phyloP scores from a whole-genome alignment of 64 coral and sea anemone genomes.

The Dendronephthya gigantea region DNA sequence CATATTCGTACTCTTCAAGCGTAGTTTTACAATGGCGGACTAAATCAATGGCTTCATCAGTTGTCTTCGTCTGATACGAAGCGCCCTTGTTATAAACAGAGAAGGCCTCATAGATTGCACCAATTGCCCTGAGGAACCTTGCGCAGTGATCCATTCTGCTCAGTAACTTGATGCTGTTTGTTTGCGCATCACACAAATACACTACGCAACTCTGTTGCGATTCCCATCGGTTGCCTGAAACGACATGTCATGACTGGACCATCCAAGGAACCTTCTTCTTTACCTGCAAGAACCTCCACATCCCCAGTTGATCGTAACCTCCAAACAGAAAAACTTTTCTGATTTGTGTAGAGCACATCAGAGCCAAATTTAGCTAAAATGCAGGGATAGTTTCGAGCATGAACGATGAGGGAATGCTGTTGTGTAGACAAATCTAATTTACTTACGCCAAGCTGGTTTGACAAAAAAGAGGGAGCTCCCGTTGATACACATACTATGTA shows the following conservation, averaged over 20 bases:
- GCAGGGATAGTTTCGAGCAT: conserved; percentile 42
- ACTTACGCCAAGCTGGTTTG: conserved; percentile 37
- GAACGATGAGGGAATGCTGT: conserved; percentile 47
- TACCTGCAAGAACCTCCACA: conserved; percentile 22
- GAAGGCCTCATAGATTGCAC: conserved; percentile 8
- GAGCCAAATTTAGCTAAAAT: conserved; percentile 60
- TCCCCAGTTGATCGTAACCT: conserved; percentile 49
- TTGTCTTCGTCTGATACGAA: conserved; percentile 16
- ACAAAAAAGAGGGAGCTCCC: conserved; percentile 39
- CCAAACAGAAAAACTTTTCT: conserved; percentile 41
- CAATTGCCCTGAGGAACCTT: background rate
- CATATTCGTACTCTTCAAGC: conserved; percentile 9
- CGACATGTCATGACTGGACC: conserved; percentile 41
- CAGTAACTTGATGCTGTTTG: conserved; percentile 12
- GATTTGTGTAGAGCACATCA: conserved; percentile 46
- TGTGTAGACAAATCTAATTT: conserved; percentile 50
- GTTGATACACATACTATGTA: conserved; percentile 44
- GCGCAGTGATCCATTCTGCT: background rate
- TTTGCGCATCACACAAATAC: conserved; percentile 10
- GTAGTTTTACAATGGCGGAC: conserved; percentile 21
- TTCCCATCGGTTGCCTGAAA: conserved; percentile 42
- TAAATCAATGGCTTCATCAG: conserved; percentile 8
- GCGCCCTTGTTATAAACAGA: conserved; percentile 22
- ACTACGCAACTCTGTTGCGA: conserved; percentile 28
- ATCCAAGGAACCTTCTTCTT: conserved; percentile 42